Base-by-base conservation (phyloP, 2,113 vertebrate species). In the Passer montanus region DNA sequence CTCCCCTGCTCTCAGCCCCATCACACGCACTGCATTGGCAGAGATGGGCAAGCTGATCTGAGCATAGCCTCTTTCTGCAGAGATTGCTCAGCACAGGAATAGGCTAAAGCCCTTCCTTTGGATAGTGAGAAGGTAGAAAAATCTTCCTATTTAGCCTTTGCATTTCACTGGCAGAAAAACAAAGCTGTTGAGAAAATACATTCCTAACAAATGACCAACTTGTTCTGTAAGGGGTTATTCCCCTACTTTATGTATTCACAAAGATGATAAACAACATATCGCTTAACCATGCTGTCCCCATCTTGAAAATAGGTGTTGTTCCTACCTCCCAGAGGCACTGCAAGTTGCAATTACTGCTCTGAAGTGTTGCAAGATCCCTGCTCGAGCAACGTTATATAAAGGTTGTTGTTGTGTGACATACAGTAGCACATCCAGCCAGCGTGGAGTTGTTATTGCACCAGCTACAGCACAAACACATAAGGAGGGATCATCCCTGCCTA, bases 311-410 rank as follows among this genome's bases (percentile, higher is more conserved):
- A 62, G 83, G 92, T 82, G 93, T 15, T 52, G 1, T 75, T 55
- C 76, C 83, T 82, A 26, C 68, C 60, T 93, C 79, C 52, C 52
- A 60, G 63, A 41, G 66, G 73, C 86, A 53, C 67, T 4, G 15
- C 5, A 7, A 30, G 59, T 44, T 58, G 86, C 59, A 90, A 81
- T 86, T 74, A 41, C 52, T 22, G 47, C 77, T 93, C 46, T 37
- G 0, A 47, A 37, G 76, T 84, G 90, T 72, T 35, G 86, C 88
- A 89, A 93, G 85, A 49, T 78, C 79, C 68, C 69, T 11, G 3
- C 4, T 43, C 0, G 0, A 70, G 76, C 0, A 0, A 33, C 3
- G 0, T 66, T 63, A 4, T 12, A 9, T 66, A 55, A 66, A 79
- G 63, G 9, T 35, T 11, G 79, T 62, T 82, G 84, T 28, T 59